These are phyloP conservation scores for Hyperoplus lanceolatus DNA, from an alignment of 2,797 vertebrate species.

Conservation along the genomic window DNA sequence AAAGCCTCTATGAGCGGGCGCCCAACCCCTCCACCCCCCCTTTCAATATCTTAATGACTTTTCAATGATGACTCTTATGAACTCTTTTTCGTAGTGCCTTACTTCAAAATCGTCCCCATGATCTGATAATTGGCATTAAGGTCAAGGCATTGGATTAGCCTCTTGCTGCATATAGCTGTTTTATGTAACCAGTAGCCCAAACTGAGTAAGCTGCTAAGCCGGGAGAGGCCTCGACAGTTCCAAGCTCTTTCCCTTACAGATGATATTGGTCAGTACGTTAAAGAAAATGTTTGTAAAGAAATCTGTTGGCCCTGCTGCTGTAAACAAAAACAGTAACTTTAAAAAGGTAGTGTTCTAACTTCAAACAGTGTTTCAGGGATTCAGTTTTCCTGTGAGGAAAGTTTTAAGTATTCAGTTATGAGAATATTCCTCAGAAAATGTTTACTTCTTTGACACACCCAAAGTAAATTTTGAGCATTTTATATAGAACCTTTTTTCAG, in stretches of 20 bases:
- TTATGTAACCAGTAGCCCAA: constrained; percentile 78
- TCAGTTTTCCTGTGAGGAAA: no score
- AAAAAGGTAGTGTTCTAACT: no score
- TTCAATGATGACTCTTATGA: constrained; percentile 9
- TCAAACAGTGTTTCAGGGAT: no score
- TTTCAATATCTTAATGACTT: not conserved
- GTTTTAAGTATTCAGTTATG: no score
- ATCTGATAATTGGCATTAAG: constrained; percentile 87
- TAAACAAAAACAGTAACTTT: no score
- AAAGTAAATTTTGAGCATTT: constrained; percentile 2
- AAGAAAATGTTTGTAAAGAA: no score
- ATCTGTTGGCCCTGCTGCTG: no score
- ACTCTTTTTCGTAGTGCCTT: constrained; percentile 54
- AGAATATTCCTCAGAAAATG: no score
- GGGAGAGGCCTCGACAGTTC: constrained; percentile 57
- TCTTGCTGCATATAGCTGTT: constrained; percentile 81
- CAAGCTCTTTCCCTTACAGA: constrained; percentile 35
- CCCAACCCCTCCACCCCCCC: not conserved
- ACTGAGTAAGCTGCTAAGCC: constrained; percentile 82
- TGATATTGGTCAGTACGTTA: constrained; percentile 30
- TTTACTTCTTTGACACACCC: no score
- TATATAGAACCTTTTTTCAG: not conserved
- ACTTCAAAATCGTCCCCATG: constrained; percentile 71
- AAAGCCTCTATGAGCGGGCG: not conserved
- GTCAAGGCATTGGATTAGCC: constrained; percentile 78